A percentile compares a stretch with the other conserved stretches of the same genome.
Conservation (phyloP, 2,797 vertebrate genomes). For the Stomatorhinus walkeri region DNA sequence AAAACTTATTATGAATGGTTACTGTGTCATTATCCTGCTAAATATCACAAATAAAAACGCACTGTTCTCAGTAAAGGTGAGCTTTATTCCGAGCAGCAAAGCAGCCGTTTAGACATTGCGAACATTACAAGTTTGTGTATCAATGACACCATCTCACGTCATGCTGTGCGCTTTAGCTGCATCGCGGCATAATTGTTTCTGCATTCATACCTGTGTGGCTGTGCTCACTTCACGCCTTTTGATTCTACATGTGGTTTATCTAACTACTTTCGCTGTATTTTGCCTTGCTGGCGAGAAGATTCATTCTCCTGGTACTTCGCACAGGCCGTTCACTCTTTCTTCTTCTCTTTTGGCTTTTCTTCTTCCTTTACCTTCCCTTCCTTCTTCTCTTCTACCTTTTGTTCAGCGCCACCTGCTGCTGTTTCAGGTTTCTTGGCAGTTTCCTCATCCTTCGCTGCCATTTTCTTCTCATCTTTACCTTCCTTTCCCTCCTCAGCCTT, state of each 20-base stretch:
- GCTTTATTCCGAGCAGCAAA: slow-evolving; percentile 1
- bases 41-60: background rate
- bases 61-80: background rate
- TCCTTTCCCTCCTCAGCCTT: background rate
- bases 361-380: slow-evolving; percentile 31
- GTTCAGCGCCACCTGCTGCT: slow-evolving; percentile 16
- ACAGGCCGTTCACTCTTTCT: slow-evolving; percentile 21
- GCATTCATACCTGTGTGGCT: background rate
- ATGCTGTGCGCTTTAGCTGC: background rate
- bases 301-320: background rate
- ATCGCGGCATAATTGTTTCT: background rate
- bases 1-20: background rate
- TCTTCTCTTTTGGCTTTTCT: slow-evolving; percentile 30
- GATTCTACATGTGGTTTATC: background rate
- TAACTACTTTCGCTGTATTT: background rate
- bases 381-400: slow-evolving; percentile 25
- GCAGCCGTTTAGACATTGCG: background rate
- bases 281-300: background rate
- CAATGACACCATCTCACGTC: background rate
- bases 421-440: background rate
- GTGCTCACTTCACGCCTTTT: background rate
- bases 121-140: background rate
- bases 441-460: background rate
- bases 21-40: background rate
- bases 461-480: slow-evolving; percentile 10